A percentile compares a stretch with the other conserved stretches of the same genome.
phyloP scores from a whole-genome alignment of 2,888 invertebrate genomes.

The Ditula angustiorana region DNA sequence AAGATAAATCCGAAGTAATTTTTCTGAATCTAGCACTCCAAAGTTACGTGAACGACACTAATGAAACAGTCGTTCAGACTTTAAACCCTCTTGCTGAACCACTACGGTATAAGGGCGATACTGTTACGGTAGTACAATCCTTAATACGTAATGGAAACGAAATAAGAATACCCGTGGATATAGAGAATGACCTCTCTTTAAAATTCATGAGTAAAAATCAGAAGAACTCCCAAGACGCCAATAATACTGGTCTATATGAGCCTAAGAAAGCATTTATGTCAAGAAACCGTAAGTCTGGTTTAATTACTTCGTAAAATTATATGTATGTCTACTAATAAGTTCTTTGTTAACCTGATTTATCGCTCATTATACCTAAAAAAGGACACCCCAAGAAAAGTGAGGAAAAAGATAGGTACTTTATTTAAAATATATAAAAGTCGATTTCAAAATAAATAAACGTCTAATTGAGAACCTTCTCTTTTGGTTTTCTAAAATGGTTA shows the following conservation, averaged over 20 bases:
- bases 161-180: constrained; percentile 61
- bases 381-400: too few relatives aligned
- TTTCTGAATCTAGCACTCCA: constrained; percentile 62
- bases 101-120: constrained; percentile 48
- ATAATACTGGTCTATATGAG: background rate
- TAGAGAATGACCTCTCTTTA: constrained; percentile 57
- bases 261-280: background rate
- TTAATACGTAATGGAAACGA: constrained; percentile 52
- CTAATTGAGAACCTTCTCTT: too few relatives aligned
- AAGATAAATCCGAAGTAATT: constrained; percentile 28
- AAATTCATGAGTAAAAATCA: constrained; percentile 47
- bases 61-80: constrained; percentile 58
- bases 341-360: too few relatives aligned
- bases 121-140: constrained; percentile 55
- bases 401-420: too few relatives aligned
- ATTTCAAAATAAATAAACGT: too few relatives aligned
- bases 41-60: constrained; percentile 55
- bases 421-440: too few relatives aligned
- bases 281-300: constrained; percentile 2
- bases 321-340: too few relatives aligned
- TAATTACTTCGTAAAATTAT: too few relatives aligned
- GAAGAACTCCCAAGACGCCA: background rate
- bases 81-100: constrained; percentile 49
- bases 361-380: too few relatives aligned
- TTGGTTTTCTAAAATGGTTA: too few relatives aligned